A percentile compares a stretch with the other conserved stretches of the same genome.
Conservation (phyloP, 2,113 vertebrate genomes). For the Grallaria varia region DNA sequence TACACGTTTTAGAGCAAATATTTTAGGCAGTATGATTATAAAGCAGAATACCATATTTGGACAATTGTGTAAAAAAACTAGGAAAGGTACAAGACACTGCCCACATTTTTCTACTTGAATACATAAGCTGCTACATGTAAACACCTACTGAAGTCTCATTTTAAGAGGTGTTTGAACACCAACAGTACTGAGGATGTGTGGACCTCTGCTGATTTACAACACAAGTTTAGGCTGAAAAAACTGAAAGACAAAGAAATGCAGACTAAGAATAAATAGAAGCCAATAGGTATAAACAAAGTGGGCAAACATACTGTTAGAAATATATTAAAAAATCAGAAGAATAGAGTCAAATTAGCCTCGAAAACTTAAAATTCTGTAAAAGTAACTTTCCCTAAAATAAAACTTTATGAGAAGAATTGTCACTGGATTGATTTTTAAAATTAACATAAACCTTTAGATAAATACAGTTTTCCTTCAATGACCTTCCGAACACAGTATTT, state of each 20-base stretch:
- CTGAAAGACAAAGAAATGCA: neutral
- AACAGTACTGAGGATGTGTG: neutral
- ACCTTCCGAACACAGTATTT: neutral
- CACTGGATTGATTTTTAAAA: neutral
- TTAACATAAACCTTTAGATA: neutral
- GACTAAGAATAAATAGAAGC: neutral
- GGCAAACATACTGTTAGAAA: neutral
- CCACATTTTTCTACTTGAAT: neutral
- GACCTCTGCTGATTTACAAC: neutral
- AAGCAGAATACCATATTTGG: neutral
- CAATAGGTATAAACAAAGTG: neutral
- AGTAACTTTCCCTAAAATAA: neutral
- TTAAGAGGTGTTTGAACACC: neutral
- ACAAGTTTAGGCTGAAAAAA: neutral
- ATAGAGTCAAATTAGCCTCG: neutral
- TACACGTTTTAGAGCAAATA: neutral
- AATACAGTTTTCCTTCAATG: neutral
- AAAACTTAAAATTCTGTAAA: neutral
- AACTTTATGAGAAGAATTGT: neutral
- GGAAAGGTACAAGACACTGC: neutral
- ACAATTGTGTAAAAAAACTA: neutral
- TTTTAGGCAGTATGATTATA: neutral
- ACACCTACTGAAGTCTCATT: neutral
- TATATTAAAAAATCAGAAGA: neutral
- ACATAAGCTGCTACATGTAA: neutral